Conservation (phyloP, 2,113 vertebrate genomes). For the Rhabdomys dilectus region DNA sequence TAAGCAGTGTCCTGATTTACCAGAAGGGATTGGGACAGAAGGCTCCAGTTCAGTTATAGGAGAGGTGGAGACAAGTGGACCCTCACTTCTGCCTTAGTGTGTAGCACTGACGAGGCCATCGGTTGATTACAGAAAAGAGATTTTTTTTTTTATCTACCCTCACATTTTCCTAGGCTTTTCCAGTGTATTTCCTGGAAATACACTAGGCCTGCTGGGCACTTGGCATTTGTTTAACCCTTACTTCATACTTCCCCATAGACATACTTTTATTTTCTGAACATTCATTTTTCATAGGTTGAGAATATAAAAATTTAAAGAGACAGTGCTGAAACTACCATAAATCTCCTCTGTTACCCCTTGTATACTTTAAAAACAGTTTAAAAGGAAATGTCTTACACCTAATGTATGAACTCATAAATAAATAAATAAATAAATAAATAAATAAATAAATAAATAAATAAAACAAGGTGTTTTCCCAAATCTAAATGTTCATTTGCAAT, state of each 20-base stretch:
- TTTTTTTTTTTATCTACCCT: conserved; percentile 33
- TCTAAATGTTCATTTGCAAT: conserved; percentile 23
- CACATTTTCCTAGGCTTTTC: conserved; percentile 59
- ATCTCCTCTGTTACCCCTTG: not conserved
- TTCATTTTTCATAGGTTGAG: conserved; percentile 46
- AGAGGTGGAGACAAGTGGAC: not conserved
- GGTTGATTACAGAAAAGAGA: not conserved
- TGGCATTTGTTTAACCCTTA: conserved; percentile 54
- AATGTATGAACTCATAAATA: conserved; percentile 7
- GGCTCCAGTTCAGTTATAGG: not conserved
- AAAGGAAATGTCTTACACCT: conserved; percentile 45
- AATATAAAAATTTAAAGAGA: conserved; percentile 67
- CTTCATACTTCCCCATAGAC: conserved; percentile 51
- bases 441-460: not conserved
- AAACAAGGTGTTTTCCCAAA: conserved; percentile 42
- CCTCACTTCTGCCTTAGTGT: not conserved
- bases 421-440: conserved; percentile 24
- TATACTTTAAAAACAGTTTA: not conserved
- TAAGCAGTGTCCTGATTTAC: not conserved
- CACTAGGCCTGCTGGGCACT: conserved; percentile 52
- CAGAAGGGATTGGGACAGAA: not conserved
- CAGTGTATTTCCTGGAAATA: conserved; percentile 55
- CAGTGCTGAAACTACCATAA: not conserved
- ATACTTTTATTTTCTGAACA: conserved; percentile 3
- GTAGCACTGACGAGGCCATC: not conserved